Conservation (phyloP, 2,888 invertebrate species). For the Eutolmus rufibarbis region DNA sequence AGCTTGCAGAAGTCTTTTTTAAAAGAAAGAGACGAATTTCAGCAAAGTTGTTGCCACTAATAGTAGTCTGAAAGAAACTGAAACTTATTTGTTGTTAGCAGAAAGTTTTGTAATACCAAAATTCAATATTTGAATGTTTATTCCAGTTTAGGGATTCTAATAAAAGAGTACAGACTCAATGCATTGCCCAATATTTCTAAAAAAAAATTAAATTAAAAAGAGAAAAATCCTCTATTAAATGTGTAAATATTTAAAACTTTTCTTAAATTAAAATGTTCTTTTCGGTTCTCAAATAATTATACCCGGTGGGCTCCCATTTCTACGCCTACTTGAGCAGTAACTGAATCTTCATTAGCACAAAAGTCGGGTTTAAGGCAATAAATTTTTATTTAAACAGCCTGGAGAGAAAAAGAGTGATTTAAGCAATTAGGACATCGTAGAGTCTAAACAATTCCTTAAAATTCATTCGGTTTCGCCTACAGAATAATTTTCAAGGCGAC, state of each 20-base stretch:
- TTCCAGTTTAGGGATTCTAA: background rate
- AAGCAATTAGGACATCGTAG: background rate
- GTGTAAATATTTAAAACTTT: background rate
- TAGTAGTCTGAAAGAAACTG: background rate
- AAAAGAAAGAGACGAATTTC: background rate
- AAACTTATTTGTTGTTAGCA: background rate
- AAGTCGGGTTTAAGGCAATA: background rate
- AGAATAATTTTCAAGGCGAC: background rate
- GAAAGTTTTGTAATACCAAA: background rate
- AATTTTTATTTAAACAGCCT: conserved; percentile 1
- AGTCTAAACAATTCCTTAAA: background rate
- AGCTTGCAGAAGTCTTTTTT: background rate
- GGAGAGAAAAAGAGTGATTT: background rate
- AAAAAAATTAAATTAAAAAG: background rate
- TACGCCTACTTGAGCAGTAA: background rate
- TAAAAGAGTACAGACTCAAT: background rate
- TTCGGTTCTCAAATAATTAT: background rate
- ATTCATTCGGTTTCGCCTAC: background rate
- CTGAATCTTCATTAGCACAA: conserved; percentile 16
- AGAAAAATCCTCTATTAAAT: background rate
- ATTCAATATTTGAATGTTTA: no score
- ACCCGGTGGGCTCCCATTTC: background rate
- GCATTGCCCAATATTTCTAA: background rate
- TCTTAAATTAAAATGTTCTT: background rate
- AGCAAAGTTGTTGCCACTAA: background rate